phyloP scores from a whole-genome alignment of 2,113 vertebrate species.

The Microtus ochrogaster region DNA sequence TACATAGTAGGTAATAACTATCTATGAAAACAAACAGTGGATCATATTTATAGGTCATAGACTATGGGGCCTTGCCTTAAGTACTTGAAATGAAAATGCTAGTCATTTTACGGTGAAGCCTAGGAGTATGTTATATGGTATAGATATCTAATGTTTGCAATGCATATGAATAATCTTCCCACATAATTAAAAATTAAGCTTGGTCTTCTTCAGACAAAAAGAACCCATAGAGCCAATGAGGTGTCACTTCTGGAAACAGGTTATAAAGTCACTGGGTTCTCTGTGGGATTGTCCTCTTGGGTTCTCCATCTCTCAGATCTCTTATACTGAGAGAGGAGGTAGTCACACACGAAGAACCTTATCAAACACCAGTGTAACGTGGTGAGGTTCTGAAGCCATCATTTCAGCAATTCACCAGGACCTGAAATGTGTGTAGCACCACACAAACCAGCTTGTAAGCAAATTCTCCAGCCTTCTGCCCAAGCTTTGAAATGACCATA shows the following conservation, averaged over 20 bases:
- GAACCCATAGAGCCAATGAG: not conserved
- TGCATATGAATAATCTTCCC: not conserved
- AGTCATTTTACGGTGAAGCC: not conserved
- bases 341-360: not conserved
- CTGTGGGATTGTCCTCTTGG: not conserved
- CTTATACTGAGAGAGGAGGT: not conserved
- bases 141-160: not conserved
- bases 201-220: not conserved
- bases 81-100: not conserved
- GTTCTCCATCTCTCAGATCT: not conserved
- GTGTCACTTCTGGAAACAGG: not conserved
- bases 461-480: not conserved
- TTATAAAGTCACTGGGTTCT: not conserved
- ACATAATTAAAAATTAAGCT: conserved; percentile 7
- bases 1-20: not conserved
- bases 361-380: not conserved
- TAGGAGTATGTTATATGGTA: not conserved
- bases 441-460: not conserved
- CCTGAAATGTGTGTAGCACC: not conserved
- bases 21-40: not conserved
- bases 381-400: not conserved
- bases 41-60: not conserved
- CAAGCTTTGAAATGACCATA: not conserved
- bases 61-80: not conserved
- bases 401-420: not conserved